phyloP scores from a whole-genome alignment of 2,888 invertebrate species.

The Drosophila percnosoma region DNA sequence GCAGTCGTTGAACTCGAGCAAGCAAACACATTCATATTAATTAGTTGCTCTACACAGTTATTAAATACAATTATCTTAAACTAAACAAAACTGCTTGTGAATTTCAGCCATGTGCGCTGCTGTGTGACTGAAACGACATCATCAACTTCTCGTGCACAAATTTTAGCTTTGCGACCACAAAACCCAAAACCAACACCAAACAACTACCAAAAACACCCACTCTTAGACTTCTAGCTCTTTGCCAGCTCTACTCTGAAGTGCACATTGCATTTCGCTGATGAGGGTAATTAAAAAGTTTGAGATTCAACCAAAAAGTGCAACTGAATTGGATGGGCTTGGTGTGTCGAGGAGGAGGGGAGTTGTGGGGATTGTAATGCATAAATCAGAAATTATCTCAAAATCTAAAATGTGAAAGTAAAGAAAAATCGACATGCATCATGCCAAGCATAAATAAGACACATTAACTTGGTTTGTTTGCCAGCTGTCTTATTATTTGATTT shows the following conservation, averaged over 20 bases:
- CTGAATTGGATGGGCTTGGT: conserved; percentile 28
- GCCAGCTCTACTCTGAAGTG: conserved; percentile 33
- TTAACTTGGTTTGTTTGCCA: conserved; percentile 55
- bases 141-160: conserved; percentile 29
- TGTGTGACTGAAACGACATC: conserved; percentile 4
- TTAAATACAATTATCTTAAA: conserved; percentile 62
- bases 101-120: conserved; percentile 25
- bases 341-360: neutral
- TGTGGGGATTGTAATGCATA: conserved; percentile 40
- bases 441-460: conserved; percentile 68
- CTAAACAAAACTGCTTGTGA: conserved; percentile 44
- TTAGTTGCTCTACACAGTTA: conserved; percentile 42
- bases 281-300: conserved; percentile 79
- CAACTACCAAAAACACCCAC: neutral
- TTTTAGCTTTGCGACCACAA: conserved; percentile 39
- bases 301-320: conserved; percentile 53
- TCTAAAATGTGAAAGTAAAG: conserved; percentile 14
- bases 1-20: conserved; percentile 62
- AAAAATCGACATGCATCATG: conserved; percentile 64
- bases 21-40: conserved; percentile 62
- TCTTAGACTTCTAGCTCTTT: conserved; percentile 1
- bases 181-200: conserved; percentile 5
- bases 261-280: conserved; percentile 73
- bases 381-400: conserved; percentile 18
- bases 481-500: conserved; percentile 37